These are phyloP conservation scores for Mechanitis mazaeus DNA, from an alignment of 2,888 invertebrate genomes.

Conservation along the genomic window DNA sequence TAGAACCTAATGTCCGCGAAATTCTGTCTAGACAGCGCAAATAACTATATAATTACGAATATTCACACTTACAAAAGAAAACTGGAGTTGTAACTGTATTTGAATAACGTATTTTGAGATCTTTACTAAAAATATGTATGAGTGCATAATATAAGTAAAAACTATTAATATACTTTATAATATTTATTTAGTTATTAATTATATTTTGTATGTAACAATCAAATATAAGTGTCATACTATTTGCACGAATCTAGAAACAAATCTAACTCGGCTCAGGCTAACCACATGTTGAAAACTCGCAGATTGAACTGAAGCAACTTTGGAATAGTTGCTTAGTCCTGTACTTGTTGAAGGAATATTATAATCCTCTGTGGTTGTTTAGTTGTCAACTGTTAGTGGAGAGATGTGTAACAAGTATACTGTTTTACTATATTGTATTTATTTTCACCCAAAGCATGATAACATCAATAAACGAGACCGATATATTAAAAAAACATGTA, in stretches of 20 bases:
- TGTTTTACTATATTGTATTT: not conserved
- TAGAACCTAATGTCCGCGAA: slow-evolving; percentile 16
- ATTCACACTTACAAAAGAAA: slow-evolving; percentile 4
- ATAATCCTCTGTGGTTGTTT: not conserved
- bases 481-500: not conserved
- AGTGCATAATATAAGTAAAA: not conserved
- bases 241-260: slow-evolving; percentile 19
- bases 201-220: slow-evolving; percentile 6
- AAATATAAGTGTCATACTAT: slow-evolving; percentile 19
- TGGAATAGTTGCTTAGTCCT: slow-evolving; percentile 18
- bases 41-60: slow-evolving; percentile 16
- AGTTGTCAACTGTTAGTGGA: not conserved
- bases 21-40: slow-evolving; percentile 22
- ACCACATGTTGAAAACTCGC: slow-evolving; percentile 25
- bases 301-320: slow-evolving; percentile 26
- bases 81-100: slow-evolving; percentile 1
- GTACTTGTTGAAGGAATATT: slow-evolving; percentile 1
- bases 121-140: too few relatives aligned
- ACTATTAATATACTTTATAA: too few relatives aligned
- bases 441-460: too few relatives aligned
- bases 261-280: slow-evolving; percentile 22
- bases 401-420: not conserved
- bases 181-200: too few relatives aligned
- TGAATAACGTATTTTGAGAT: slow-evolving; percentile 2
- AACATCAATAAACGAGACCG: too few relatives aligned